Evolutionary conservation across 2,888 invertebrate genomes (phyloP), one percentile per base, ranked within the genome.

Genomic region (Apamea epomidion): DNA sequence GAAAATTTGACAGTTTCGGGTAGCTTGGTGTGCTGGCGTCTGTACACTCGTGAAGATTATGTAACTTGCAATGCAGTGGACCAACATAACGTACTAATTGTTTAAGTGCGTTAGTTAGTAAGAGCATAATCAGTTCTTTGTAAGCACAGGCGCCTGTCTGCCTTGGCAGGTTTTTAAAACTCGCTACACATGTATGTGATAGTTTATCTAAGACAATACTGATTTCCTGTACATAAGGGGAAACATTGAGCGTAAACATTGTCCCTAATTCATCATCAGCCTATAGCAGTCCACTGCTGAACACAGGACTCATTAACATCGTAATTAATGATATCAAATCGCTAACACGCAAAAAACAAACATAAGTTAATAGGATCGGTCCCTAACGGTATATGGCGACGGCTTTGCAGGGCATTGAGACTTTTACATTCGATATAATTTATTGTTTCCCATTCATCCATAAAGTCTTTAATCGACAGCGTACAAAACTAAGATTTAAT

Each of bases 1-100:
- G n/a, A n/a, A n/a, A n/a, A n/a, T n/a, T n/a, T n/a, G n/a, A n/a
- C n/a, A n/a, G n/a, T n/a, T n/a, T n/a, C n/a, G n/a, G n/a, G n/a
- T n/a, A n/a, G n/a, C n/a, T n/a, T n/a, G n/a, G n/a, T n/a, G n/a
- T n/a, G n/a, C n/a, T n/a, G n/a, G n/a, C n/a, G n/a, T n/a, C n/a
- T n/a, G 29, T 32, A 21, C 18, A 32, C 29, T 64, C 12, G n/a
- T 32, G n/a, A 8, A 32, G n/a, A 42, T 45, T n/a, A 32, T 64
- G 14, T 65, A 29, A 6, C 12, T 78, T 32, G 21, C 45, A 79
- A 79, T 80, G 45, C 37, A 29, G 65, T 67, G 58, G 29, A 79
- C 37, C 58, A 58, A 37, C 79, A 79, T 65, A 37, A 58, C 70
- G n/a, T 12, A 80, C 65, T 80, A 80, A 80, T 73, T 67, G 37